These are phyloP conservation scores for Drosophila borborema DNA, from an alignment of 2,888 invertebrate species.

Conservation along the genomic window DNA sequence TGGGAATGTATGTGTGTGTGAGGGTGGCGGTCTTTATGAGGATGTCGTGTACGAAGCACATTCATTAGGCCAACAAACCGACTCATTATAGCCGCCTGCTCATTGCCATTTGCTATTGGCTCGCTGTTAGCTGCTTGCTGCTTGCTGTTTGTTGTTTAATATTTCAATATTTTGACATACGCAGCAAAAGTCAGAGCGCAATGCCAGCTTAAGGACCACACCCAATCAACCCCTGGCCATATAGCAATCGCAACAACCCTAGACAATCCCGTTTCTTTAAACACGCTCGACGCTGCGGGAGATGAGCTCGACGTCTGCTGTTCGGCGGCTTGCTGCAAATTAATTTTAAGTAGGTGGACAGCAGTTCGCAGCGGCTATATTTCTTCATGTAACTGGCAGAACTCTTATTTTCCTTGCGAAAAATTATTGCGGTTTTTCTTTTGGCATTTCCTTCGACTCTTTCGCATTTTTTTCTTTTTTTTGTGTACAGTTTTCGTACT, in stretches of 20 bases:
- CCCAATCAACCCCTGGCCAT: slow-evolving; percentile 42
- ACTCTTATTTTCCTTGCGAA: slow-evolving; percentile 60
- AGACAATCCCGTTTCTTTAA: slow-evolving; percentile 40
- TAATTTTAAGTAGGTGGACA: slow-evolving; percentile 81
- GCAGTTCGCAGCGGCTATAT: slow-evolving; percentile 76
- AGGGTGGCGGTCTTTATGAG: slow-evolving; percentile 57
- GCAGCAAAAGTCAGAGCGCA: slow-evolving; percentile 66
- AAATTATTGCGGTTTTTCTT: slow-evolving; percentile 78
- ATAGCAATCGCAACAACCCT: not conserved
- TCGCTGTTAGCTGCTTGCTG: not conserved
- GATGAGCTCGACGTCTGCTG: slow-evolving; percentile 49
- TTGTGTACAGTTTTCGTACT: not conserved
- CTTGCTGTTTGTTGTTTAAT: slow-evolving; percentile 62
- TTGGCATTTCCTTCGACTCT: slow-evolving; percentile 60
- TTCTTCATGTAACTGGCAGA: slow-evolving; percentile 73
- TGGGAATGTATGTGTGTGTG: not conserved
- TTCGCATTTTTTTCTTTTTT: no score
- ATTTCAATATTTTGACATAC: slow-evolving; percentile 80
- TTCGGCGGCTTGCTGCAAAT: slow-evolving; percentile 49
- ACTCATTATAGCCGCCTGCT: slow-evolving; percentile 35
- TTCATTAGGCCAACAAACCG: slow-evolving; percentile 65
- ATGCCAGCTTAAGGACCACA: slow-evolving; percentile 39
- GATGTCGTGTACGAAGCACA: slow-evolving; percentile 75
- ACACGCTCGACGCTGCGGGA: slow-evolving; percentile 60
- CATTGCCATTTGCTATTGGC: not conserved